Percentiles rank a stretch among this genome's conserved stretches.
Evolutionary conservation across 2,888 invertebrate genomes (phyloP).

Genomic region (Philopedon plagiatum): DNA sequence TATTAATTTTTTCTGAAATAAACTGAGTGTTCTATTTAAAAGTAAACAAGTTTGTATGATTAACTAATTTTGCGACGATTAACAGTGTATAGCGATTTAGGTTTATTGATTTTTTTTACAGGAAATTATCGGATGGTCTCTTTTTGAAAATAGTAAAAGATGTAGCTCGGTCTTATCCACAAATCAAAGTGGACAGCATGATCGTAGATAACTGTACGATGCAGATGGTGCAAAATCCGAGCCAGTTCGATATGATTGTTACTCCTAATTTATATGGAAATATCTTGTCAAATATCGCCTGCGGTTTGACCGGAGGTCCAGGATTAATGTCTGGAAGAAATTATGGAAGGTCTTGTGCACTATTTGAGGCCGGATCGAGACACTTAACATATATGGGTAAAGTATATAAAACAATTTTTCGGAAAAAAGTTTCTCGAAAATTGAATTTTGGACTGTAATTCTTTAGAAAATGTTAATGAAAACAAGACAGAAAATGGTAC

Average conservation of each 20-base stretch:
- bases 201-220: slow-evolving; percentile 63
- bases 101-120: slow-evolving; percentile 46
- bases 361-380: slow-evolving; percentile 63
- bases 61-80: no score
- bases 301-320: slow-evolving; percentile 63
- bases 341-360: slow-evolving; percentile 59
- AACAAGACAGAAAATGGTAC: no score
- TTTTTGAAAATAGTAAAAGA: slow-evolving; percentile 61
- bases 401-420: no score
- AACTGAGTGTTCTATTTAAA: no score
- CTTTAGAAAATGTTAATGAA: no score
- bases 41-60: no score
- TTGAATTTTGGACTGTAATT: no score
- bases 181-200: slow-evolving; percentile 60
- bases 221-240: slow-evolving; percentile 61
- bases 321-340: slow-evolving; percentile 62
- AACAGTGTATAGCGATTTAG: no score
- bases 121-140: slow-evolving; percentile 62
- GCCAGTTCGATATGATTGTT: slow-evolving; percentile 62
- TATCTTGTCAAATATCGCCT: slow-evolving; percentile 61
- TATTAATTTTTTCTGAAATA: no score
- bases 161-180: slow-evolving; percentile 59
- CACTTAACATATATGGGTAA: slow-evolving; percentile 54
- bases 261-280: slow-evolving; percentile 65
- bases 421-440: no score